A percentile compares a stretch with the other conserved stretches of the same genome.
These are phyloP conservation scores for Nothobranchius kuhntae DNA, from an alignment of 2,113 vertebrate species.

Conservation along the genomic window DNA sequence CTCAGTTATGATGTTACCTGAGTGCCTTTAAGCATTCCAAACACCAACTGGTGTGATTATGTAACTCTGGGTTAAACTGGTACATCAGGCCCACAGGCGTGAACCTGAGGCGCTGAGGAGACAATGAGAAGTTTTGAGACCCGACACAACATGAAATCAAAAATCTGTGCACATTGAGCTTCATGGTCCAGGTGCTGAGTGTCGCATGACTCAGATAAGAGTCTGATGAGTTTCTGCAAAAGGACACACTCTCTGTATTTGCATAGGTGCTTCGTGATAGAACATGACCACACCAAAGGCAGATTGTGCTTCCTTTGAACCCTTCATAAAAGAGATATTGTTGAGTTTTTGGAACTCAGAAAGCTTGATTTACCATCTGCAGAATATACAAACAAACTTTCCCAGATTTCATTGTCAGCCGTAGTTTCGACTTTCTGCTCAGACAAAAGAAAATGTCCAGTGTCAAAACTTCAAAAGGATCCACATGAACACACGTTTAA, in stretches of 20 bases:
- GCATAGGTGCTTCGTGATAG: conserved; percentile 55
- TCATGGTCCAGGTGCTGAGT: conserved; percentile 25
- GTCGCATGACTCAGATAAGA: conserved; percentile 58
- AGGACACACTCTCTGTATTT: conserved; percentile 52
- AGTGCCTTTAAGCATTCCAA: conserved; percentile 24
- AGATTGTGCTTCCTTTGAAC: conserved; percentile 27
- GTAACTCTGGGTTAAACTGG: neutral
- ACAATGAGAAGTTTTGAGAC: neutral
- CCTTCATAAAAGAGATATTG: conserved; percentile 14
- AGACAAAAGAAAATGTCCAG: neutral
- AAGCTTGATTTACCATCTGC: neutral
- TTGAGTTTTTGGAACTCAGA: neutral
- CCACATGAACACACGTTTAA: neutral
- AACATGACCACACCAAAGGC: conserved; percentile 45
- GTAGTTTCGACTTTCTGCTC: neutral
- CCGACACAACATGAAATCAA: neutral
- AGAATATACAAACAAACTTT: neutral
- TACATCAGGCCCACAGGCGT: neutral
- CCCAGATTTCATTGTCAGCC: neutral
- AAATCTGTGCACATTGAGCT: conserved; percentile 18
- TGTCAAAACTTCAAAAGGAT: neutral
- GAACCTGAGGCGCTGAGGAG: neutral
- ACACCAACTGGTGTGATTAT: conserved; percentile 14
- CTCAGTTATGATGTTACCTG: conserved; percentile 27
- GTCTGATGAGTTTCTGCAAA: conserved; percentile 36